A percentile compares a stretch with the other conserved stretches of the same genome.
Evolutionary conservation across 2,797 vertebrate species (phyloP).

Genomic region (Gallinago stenura): DNA sequence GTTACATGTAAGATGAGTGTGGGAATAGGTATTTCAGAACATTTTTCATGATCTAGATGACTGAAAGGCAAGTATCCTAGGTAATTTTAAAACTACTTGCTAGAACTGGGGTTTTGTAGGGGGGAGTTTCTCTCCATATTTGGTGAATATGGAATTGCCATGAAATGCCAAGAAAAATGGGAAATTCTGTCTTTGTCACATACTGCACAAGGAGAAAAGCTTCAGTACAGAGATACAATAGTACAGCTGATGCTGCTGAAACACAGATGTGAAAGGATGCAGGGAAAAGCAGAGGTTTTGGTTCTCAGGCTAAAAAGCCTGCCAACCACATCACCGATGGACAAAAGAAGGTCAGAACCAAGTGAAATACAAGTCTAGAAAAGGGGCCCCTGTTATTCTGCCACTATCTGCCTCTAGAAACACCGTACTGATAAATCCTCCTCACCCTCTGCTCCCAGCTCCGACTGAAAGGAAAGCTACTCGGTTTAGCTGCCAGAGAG

Average conservation of each 20-base stretch:
- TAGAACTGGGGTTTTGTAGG: neutral
- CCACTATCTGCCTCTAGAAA: neutral
- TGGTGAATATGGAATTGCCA: neutral
- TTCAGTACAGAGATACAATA: neutral
- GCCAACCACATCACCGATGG: neutral
- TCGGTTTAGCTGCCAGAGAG: neutral
- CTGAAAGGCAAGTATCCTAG: neutral
- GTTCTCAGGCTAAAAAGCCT: neutral
- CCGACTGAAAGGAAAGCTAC: neutral
- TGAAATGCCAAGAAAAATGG: neutral
- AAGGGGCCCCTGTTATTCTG: neutral
- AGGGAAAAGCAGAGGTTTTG: neutral
- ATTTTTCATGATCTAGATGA: neutral
- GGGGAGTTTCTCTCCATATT: neutral
- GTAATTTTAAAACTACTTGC: neutral
- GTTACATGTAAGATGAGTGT: neutral
- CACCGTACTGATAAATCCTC: neutral
- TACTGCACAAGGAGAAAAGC: neutral
- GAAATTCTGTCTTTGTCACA: neutral
- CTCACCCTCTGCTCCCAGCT: constrained; percentile 28
- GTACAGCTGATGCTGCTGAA: neutral
- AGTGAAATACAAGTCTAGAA: neutral
- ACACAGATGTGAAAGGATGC: neutral
- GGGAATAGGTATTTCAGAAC: neutral
- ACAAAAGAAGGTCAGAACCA: neutral